A percentile compares a stretch with the other conserved stretches of the same genome.
Evolutionary conservation across 2,888 invertebrate species (phyloP).

Genomic region (Drosophila mimica): DNA sequence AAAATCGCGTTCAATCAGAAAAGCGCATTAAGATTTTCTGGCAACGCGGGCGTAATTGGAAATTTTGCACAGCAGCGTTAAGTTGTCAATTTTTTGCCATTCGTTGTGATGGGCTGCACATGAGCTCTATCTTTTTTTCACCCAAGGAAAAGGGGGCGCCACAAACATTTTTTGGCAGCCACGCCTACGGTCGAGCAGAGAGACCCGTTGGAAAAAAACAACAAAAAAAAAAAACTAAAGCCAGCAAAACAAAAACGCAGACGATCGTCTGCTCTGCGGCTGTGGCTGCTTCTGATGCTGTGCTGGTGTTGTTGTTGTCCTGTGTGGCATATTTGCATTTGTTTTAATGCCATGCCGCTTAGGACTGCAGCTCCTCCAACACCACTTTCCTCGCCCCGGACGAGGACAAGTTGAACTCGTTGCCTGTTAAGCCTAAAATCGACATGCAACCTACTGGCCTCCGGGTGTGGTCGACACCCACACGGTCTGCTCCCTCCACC

Average conservation of each 20-base stretch:
- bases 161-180: conserved; percentile 43
- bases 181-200: conserved; percentile 26
- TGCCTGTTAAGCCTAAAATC: conserved; percentile 76
- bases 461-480: conserved; percentile 62
- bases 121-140: conserved; percentile 22
- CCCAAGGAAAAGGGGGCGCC: not conserved
- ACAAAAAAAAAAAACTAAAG: conserved; percentile 6
- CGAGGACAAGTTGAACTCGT: conserved; percentile 62
- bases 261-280: conserved; percentile 44
- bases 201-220: conserved; percentile 4
- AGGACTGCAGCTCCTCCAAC: conserved; percentile 21
- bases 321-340: conserved; percentile 72
- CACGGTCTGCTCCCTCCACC: conserved; percentile 13
- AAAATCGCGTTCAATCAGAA: conserved; percentile 45
- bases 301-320: conserved; percentile 45
- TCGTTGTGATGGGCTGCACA: conserved; percentile 46
- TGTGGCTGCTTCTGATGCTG: not conserved
- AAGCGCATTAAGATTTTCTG: conserved; percentile 48
- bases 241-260: conserved; percentile 54
- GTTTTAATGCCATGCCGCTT: conserved; percentile 67
- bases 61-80: conserved; percentile 35
- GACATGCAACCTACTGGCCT: conserved; percentile 70
- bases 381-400: conserved; percentile 3
- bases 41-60: conserved; percentile 41
- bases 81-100: conserved; percentile 36